These are phyloP conservation scores for Caenorhabditis inopinata DNA, from an alignment of 1,140 invertebrate species.

Conservation along the genomic window DNA sequence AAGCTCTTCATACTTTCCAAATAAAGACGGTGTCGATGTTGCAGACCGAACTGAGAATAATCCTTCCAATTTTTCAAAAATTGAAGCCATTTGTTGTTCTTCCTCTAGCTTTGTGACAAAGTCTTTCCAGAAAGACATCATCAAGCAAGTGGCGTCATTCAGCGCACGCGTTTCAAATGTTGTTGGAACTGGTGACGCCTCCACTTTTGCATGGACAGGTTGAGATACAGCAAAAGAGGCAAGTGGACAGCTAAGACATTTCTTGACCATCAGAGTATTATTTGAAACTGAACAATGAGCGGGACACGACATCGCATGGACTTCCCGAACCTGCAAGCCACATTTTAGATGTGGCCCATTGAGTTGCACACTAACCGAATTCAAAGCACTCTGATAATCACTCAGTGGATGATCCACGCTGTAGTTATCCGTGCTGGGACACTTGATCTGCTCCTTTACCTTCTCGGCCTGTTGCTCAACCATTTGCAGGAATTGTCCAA, in stretches of 20 bases:
- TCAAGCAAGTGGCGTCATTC: neutral
- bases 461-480: neutral
- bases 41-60: neutral
- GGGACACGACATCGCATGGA: neutral
- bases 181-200: neutral
- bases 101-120: too few species aligned
- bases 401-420: neutral
- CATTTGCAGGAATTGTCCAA: neutral
- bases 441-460: neutral
- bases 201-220: neutral
- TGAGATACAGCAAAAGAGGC: neutral
- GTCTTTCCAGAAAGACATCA: neutral
- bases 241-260: neutral
- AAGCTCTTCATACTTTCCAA: neutral
- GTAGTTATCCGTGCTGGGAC: neutral
- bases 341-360: too few species aligned
- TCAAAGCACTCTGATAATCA: neutral
- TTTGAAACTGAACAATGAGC: neutral
- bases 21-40: neutral
- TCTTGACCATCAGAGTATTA: neutral
- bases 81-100: neutral
- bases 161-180: neutral
- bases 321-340: neutral
- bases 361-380: neutral
- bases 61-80: neutral